These are phyloP conservation scores for Corythucha ciliata DNA, from an alignment of 2,888 invertebrate genomes.

Conservation along the genomic window DNA sequence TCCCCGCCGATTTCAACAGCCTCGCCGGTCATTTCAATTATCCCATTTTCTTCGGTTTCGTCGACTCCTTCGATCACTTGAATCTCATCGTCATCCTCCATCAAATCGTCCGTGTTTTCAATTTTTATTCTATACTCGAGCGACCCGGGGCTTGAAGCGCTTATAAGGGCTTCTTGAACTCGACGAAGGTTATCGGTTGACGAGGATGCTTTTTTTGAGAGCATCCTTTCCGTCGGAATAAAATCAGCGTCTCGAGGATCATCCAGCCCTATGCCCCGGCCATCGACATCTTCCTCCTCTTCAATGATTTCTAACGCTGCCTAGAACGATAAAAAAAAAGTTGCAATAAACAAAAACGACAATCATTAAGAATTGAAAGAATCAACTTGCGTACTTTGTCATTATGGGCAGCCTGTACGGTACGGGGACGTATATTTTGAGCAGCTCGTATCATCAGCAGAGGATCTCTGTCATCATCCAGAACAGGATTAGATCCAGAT, in stretches of 20 bases:
- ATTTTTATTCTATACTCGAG: background rate
- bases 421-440: too few species aligned
- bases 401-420: too few species aligned
- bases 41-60: slow-evolving; percentile 28
- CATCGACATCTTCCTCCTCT: slow-evolving; percentile 25
- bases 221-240: slow-evolving; percentile 8
- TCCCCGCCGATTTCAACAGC: slow-evolving; percentile 21
- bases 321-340: too few species aligned
- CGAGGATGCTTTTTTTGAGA: too few species aligned
- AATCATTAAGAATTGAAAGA: too few species aligned
- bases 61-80: slow-evolving; percentile 35
- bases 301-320: slow-evolving; percentile 39
- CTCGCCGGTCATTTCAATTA: slow-evolving; percentile 17
- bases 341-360: too few species aligned
- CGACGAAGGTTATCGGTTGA: slow-evolving; percentile 15
- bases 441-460: too few species aligned
- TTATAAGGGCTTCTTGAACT: slow-evolving; percentile 20
- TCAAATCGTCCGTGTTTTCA: slow-evolving; percentile 5
- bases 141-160: background rate
- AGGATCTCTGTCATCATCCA: too few species aligned
- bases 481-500: too few species aligned
- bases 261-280: slow-evolving; percentile 31
- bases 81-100: slow-evolving; percentile 25
- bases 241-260: slow-evolving; percentile 30
- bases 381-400: too few species aligned